Percentiles rank a stretch among this genome's conserved stretches.
These are phyloP conservation scores for Corapipo altera DNA, from an alignment of 2,113 vertebrate species.

Conservation along the genomic window DNA sequence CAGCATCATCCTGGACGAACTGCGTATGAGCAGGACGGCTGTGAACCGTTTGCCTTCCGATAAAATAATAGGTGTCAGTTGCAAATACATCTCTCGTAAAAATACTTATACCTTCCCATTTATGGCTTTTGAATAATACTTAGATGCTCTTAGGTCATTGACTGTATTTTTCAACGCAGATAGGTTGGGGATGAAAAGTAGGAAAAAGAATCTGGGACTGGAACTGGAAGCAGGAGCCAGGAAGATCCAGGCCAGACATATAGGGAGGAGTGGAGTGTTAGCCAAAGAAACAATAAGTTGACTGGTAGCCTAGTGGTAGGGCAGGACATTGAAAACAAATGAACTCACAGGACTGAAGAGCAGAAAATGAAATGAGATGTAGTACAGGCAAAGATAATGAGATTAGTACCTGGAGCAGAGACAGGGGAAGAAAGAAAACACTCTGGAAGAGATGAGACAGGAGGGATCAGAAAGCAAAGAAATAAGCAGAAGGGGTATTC, in stretches of 20 bases:
- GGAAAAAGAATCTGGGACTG: not conserved
- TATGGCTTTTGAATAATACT: not conserved
- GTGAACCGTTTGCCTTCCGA: rapidly evolving
- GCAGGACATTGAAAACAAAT: not conserved
- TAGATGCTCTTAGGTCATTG: not conserved
- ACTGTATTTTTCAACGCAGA: not conserved
- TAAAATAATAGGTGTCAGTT: not conserved
- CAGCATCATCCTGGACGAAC: constrained; percentile 1
- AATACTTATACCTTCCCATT: not conserved
- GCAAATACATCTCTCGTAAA: not conserved
- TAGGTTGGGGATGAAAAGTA: not conserved
- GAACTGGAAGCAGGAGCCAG: not conserved
- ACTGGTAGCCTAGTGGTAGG: not conserved
- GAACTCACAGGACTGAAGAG: not conserved
- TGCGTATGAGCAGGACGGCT: rapidly evolving
- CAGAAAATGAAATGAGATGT: not conserved
- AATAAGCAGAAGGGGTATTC: not conserved
- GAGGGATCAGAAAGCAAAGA: not conserved
- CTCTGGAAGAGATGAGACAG: not conserved
- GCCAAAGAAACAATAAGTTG: not conserved
- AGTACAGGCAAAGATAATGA: not conserved
- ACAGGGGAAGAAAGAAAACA: not conserved
- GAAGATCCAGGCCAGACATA: not conserved
- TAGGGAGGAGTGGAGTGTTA: not conserved
- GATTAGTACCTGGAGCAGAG: not conserved